These are phyloP conservation scores for Furnarius figulus DNA, from an alignment of 2,113 vertebrate genomes.

Conservation along the genomic window DNA sequence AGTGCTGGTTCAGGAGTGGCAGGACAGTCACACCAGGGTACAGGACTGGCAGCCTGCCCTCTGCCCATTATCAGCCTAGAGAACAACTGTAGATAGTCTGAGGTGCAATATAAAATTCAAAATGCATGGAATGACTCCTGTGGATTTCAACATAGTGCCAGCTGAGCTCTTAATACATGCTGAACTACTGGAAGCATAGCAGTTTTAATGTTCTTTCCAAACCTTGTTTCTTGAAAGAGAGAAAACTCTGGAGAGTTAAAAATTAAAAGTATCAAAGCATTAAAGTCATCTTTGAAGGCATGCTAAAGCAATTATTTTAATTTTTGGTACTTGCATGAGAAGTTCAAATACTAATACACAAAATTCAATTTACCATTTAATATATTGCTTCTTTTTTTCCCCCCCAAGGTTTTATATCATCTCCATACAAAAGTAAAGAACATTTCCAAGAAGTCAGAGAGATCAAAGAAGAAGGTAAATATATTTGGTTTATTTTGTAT, in stretches of 20 bases:
- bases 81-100: background rate
- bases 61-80: background rate
- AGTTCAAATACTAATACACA: background rate
- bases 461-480: slow-evolving; percentile 84
- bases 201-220: background rate
- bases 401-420: slow-evolving; percentile 79
- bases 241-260: background rate
- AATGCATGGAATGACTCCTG: background rate
- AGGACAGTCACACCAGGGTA: background rate
- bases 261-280: background rate
- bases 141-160: background rate
- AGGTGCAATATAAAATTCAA: background rate
- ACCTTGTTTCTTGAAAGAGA: background rate
- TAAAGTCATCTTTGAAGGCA: background rate
- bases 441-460: slow-evolving; percentile 85
- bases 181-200: background rate
- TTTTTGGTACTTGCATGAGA: background rate
- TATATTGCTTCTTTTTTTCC: background rate
- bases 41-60: background rate
- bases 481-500: background rate
- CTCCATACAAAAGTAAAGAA: slow-evolving; percentile 88
- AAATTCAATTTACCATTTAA: background rate
- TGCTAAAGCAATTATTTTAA: background rate
- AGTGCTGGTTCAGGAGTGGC: background rate
- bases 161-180: background rate